phyloP scores from a whole-genome alignment of 2,797 vertebrate species.

The Spea hammondii region DNA sequence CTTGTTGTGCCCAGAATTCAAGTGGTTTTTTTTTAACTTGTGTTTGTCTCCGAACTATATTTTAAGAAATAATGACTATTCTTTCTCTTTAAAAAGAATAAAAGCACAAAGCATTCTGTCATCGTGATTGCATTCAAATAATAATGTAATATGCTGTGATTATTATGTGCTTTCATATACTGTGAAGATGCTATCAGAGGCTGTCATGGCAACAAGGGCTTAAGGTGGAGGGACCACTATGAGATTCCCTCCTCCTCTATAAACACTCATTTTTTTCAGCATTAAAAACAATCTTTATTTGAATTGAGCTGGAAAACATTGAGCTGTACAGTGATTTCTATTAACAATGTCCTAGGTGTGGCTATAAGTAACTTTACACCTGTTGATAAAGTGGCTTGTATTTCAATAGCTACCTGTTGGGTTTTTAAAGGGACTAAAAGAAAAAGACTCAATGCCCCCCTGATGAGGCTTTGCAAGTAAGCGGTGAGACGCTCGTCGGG shows the following conservation, averaged over 20 bases:
- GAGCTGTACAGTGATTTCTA: no score
- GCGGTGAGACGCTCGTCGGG: no score
- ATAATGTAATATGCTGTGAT: constrained; percentile 19
- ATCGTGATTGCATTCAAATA: constrained; percentile 32
- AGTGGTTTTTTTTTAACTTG: no score
- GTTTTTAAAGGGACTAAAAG: no score
- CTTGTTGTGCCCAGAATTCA: no score
- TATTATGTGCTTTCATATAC: constrained; percentile 34
- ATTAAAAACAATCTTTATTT: neutral
- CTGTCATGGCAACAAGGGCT: constrained; percentile 38
- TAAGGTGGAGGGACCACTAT: constrained; percentile 5
- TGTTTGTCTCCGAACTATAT: neutral
- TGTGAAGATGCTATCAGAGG: constrained; percentile 24
- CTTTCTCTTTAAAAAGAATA: neutral
- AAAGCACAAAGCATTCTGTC: constrained; percentile 8
- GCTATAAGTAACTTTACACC: no score
- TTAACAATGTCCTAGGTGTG: no score
- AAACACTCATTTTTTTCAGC: neutral
- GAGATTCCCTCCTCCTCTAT: neutral
- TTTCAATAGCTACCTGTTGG: no score
- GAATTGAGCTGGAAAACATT: neutral
- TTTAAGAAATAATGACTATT: neutral
- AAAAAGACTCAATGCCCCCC: no score
- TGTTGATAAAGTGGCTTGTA: no score
- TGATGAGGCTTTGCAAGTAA: no score